Evolutionary conservation across 2,888 invertebrate genomes (phyloP).

Genomic region (Elmis aenea): DNA sequence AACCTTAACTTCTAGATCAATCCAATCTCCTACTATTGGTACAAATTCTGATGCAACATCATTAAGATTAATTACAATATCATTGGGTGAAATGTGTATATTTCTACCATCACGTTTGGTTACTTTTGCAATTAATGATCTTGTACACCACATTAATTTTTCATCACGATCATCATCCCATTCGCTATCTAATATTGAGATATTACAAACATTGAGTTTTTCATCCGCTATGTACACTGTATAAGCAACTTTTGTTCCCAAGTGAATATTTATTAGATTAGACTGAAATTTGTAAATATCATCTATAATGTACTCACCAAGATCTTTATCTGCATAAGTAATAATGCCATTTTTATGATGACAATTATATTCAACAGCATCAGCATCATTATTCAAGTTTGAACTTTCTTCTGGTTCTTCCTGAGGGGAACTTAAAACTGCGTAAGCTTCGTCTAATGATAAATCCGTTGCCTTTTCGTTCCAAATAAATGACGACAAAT

Average conservation of each 20-base stretch:
- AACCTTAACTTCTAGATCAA: slow-evolving; percentile 59
- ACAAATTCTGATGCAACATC: slow-evolving; percentile 58
- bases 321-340: slow-evolving; percentile 51
- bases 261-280: slow-evolving; percentile 38
- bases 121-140: slow-evolving; percentile 45
- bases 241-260: slow-evolving; percentile 55
- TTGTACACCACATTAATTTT: slow-evolving; percentile 29
- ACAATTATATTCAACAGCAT: slow-evolving; percentile 24
- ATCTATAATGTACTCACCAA: slow-evolving; percentile 58
- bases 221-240: slow-evolving; percentile 28
- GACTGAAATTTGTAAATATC: slow-evolving; percentile 53
- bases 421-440: slow-evolving; percentile 22
- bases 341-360: slow-evolving; percentile 51
- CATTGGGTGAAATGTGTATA: slow-evolving; percentile 50
- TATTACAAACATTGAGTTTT: slow-evolving; percentile 46
- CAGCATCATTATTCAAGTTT: slow-evolving; percentile 6
- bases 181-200: slow-evolving; percentile 34
- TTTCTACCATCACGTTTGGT: slow-evolving; percentile 40
- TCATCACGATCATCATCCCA: slow-evolving; percentile 43
- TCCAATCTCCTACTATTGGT: slow-evolving; percentile 66
- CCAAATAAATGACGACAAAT: slow-evolving; percentile 26
- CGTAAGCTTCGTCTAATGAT: slow-evolving; percentile 30
- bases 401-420: slow-evolving; percentile 6
- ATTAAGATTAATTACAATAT: slow-evolving; percentile 59
- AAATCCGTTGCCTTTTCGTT: slow-evolving; percentile 21